Percentiles rank a stretch among this genome's conserved stretches.
Conservation (phyloP, 2,888 invertebrate species). For the Antheraea assamensis region DNA sequence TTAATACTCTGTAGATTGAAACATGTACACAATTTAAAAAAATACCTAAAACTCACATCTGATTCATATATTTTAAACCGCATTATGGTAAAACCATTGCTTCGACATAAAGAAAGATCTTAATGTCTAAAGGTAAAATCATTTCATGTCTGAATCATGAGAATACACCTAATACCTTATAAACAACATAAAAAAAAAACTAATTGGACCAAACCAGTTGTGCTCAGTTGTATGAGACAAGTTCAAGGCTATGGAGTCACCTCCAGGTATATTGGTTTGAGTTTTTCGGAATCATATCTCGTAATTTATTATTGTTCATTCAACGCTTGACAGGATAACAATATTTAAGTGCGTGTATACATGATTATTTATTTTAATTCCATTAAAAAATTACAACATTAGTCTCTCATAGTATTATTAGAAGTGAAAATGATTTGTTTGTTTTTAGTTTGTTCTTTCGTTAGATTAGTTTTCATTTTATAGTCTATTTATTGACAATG, state of each 20-base stretch:
- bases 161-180: conserved; percentile 6
- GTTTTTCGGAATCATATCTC: not conserved
- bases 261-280: conserved; percentile 1
- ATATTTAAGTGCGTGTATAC: too few species aligned
- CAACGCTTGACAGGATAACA: too few species aligned
- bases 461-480: too few species aligned
- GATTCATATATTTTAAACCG: not conserved
- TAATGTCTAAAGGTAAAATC: not conserved
- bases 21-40: not conserved
- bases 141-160: not conserved
- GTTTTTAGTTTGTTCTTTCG: too few species aligned
- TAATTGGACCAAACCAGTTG: conserved; percentile 3
- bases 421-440: too few species aligned
- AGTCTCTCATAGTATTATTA: too few species aligned
- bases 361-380: too few species aligned
- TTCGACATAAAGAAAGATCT: not conserved
- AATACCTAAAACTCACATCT: not conserved
- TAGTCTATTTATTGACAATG: too few species aligned
- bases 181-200: not conserved
- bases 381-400: too few species aligned
- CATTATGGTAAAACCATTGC: not conserved
- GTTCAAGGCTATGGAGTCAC: conserved; percentile 2
- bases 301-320: not conserved
- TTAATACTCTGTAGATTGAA: too few species aligned
- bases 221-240: not conserved